Conservation (phyloP, 2,888 invertebrate species). For the Lacanobia oleracea region DNA sequence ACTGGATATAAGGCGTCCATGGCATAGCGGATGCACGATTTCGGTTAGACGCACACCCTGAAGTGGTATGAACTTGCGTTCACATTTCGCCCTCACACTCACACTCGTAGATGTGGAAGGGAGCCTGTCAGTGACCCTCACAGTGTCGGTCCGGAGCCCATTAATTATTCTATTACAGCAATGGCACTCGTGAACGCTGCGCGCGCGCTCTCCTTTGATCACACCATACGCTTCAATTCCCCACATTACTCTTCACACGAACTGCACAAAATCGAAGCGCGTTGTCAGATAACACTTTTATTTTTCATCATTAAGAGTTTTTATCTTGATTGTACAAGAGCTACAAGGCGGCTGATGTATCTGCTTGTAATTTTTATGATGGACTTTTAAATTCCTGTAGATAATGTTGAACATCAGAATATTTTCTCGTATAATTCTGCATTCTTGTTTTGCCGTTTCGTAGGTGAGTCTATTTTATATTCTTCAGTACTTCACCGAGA, state of each 20-base stretch:
- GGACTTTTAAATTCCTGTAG: constrained; percentile 72
- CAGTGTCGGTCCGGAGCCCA: constrained; percentile 76
- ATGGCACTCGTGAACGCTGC: constrained; percentile 81
- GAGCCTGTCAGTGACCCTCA: constrained; percentile 84
- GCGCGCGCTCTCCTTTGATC: constrained; percentile 83
- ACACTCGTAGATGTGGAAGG: constrained; percentile 47
- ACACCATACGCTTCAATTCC: constrained; percentile 74
- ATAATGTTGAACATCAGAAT: constrained; percentile 61
- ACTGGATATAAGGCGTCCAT: constrained; percentile 37
- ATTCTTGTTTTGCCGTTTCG: constrained; percentile 43
- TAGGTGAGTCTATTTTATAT: constrained; percentile 25
- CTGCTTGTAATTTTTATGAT: constrained; percentile 67
- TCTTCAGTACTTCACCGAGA: constrained; percentile 12
- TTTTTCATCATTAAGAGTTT: constrained; percentile 61
- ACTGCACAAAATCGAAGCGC: constrained; percentile 66
- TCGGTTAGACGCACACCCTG: constrained; percentile 60
- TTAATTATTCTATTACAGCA: constrained; percentile 88
- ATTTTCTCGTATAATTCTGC: constrained; percentile 49
- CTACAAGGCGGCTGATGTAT: constrained; percentile 60
- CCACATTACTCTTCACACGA: constrained; percentile 71
- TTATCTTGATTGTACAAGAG: constrained; percentile 66
- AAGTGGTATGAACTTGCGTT: constrained; percentile 41
- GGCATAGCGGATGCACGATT: constrained; percentile 50
- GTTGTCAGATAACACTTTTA: constrained; percentile 56
- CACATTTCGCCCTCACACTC: constrained; percentile 51